A percentile compares a stretch with the other conserved stretches of the same genome.
These are phyloP conservation scores for Elysia chlorotica DNA, from an alignment of 1,140 invertebrate genomes.

Conservation along the genomic window DNA sequence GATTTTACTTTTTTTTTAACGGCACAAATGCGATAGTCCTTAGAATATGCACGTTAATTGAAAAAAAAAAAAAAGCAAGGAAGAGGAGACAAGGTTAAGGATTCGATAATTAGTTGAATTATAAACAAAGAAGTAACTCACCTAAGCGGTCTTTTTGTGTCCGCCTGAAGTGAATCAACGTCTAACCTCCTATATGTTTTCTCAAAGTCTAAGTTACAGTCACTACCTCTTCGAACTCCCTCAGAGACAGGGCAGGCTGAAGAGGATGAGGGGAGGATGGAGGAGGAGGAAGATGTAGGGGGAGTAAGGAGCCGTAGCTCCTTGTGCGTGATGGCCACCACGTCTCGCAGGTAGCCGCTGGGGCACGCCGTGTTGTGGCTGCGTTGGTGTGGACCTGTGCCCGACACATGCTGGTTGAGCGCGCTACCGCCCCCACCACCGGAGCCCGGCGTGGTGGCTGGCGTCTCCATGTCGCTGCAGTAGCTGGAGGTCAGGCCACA, in stretches of 20 bases:
- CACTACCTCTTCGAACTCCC: conserved; percentile 20
- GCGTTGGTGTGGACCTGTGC: too few relatives aligned
- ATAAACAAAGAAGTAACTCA: conserved; percentile 15
- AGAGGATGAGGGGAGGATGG: conserved; percentile 5
- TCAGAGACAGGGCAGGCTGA: neutral
- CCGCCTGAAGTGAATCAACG: conserved; percentile 31
- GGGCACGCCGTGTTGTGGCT: neutral
- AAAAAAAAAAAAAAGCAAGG: neutral
- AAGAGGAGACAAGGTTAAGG: conserved; percentile 4
- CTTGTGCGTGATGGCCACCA: conserved; percentile 5
- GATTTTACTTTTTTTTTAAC: too few relatives aligned
- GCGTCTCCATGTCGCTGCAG: neutral
- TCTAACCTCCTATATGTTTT: conserved; percentile 36
- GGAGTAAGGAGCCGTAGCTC: conserved; percentile 1
- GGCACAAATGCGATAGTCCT: too few relatives aligned
- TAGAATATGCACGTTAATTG: neutral
- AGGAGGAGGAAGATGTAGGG: neutral
- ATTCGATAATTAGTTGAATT: neutral
- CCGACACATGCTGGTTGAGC: neutral
- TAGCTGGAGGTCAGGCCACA: neutral
- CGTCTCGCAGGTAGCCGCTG: conserved; percentile 19
- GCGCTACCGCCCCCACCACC: neutral
- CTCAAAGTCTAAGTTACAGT: conserved; percentile 30
- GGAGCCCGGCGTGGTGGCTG: neutral
- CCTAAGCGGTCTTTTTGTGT: conserved; percentile 36